A percentile compares a stretch with the other conserved stretches of the same genome.
phyloP scores from a whole-genome alignment of 2,888 invertebrate genomes.

The Tetragonisca angustula region DNA sequence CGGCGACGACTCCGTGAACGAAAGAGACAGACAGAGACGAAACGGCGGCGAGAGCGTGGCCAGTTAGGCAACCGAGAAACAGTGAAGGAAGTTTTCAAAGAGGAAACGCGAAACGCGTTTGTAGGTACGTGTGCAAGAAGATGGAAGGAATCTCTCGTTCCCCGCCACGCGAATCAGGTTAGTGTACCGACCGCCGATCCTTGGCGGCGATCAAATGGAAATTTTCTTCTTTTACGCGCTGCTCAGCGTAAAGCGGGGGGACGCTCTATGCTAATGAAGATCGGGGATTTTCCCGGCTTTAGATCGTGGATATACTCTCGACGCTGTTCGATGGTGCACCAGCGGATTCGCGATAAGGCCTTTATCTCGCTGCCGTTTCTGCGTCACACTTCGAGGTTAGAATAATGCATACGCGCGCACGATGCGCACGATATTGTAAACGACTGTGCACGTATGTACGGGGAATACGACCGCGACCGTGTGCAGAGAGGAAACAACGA shows the following conservation, averaged over 20 bases:
- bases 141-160: conserved; percentile 8
- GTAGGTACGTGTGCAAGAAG: not conserved
- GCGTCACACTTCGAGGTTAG: conserved; percentile 52
- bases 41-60: conserved; percentile 1
- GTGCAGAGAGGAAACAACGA: conserved; percentile 8
- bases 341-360: conserved; percentile 45
- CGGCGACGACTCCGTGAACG: conserved; percentile 7
- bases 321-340: conserved; percentile 8
- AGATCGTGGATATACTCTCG: conserved; percentile 47
- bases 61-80: not conserved
- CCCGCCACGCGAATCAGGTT: conserved; percentile 56
- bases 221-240: conserved; percentile 40
- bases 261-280: conserved; percentile 54
- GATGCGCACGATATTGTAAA: conserved; percentile 4
- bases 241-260: not conserved
- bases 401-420: conserved; percentile 24
- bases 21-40: conserved; percentile 17
- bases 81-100: no score
- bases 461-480: not conserved
- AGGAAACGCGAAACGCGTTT: not conserved
- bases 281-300: conserved; percentile 61
- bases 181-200: conserved; percentile 53
- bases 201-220: conserved; percentile 54
- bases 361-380: conserved; percentile 43
- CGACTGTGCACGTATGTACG: not conserved